Evolutionary conservation across 2,888 invertebrate genomes (phyloP), one percentile per base, ranked within the genome.

Genomic region (Melanotus villosus): DNA sequence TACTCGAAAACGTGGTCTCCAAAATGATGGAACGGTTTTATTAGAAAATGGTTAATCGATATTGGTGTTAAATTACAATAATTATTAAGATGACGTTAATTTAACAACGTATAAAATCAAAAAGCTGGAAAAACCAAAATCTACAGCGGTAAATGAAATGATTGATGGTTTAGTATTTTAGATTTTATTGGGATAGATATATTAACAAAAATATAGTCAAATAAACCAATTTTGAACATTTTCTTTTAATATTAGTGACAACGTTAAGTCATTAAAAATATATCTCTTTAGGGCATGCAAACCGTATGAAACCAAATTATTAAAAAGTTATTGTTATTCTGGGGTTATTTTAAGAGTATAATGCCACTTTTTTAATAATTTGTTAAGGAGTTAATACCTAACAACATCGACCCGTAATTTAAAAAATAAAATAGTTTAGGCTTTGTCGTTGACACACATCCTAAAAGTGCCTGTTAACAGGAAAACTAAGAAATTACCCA

Each of bases 81-180:
- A 62, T 50, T 50, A 38, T 50, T 62, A 50, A 32, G 56, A 12
- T 62, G 36, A 32, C 43, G 43, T 57, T 65, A 41, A 54, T 64
- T 64, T 19, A 54, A 36, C 41, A 19, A 57, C 16, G 32, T 26
- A 21, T 32, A 52, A 60, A n/a, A 30, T 36, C 65, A 76, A 78
- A 73, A 79, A 78, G 77, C 76, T 76, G 72, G 72, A 78, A 77
- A n/a, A 76, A 74, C 74, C 74, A 75, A 75, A 66, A 43, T 73
- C 77, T 79, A 79, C 78, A 73, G 78, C 78, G 63, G 34, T 52
- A 50, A 41, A 43, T 54, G 64, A 16, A 41, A 52, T 63, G 63
- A 63, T 41, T 56, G 41, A 18, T 52, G 26, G 52, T 64, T 64
- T 63, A 63, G 63, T 63, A 30, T 23, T 54, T 52, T 32, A 52